Percentiles rank a stretch among this genome's conserved stretches.
phyloP scores from a whole-genome alignment of 2,888 invertebrate species.

The Neuroscelio doddi region DNA sequence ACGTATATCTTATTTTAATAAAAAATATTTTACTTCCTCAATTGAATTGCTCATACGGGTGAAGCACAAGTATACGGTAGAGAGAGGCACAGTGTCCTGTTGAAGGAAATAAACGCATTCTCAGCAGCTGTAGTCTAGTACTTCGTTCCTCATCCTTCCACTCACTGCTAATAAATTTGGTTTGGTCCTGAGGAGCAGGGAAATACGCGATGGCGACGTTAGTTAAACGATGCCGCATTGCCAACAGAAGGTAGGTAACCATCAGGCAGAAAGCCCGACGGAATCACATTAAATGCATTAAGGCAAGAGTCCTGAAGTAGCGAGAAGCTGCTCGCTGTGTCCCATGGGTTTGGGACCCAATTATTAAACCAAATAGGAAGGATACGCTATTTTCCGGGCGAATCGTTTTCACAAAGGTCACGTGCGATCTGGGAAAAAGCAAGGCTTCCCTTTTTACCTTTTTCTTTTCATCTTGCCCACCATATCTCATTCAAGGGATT shows the following conservation, averaged over 20 bases:
- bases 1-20: not conserved
- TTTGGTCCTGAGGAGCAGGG: constrained; percentile 39
- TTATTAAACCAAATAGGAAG: constrained; percentile 58
- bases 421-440: not conserved
- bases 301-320: constrained; percentile 49
- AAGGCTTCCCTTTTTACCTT: not conserved
- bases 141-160: not conserved
- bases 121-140: not conserved
- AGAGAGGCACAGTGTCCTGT: constrained; percentile 13
- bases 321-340: constrained; percentile 46
- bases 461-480: not conserved
- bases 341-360: constrained; percentile 54
- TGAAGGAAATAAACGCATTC: constrained; percentile 35
- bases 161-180: constrained; percentile 47
- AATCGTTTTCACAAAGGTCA: constrained; percentile 17
- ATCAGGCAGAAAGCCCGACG: constrained; percentile 56
- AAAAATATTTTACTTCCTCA: constrained; percentile 27
- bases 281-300: constrained; percentile 64
- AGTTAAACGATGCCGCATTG: constrained; percentile 56
- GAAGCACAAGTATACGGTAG: not conserved
- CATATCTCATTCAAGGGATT: not conserved
- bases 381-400: constrained; percentile 51
- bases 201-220: constrained; percentile 37
- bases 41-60: constrained; percentile 27
- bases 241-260: constrained; percentile 55